These are phyloP conservation scores for Drosophila equinoxialis DNA, from an alignment of 1,140 invertebrate species.

Conservation along the genomic window DNA sequence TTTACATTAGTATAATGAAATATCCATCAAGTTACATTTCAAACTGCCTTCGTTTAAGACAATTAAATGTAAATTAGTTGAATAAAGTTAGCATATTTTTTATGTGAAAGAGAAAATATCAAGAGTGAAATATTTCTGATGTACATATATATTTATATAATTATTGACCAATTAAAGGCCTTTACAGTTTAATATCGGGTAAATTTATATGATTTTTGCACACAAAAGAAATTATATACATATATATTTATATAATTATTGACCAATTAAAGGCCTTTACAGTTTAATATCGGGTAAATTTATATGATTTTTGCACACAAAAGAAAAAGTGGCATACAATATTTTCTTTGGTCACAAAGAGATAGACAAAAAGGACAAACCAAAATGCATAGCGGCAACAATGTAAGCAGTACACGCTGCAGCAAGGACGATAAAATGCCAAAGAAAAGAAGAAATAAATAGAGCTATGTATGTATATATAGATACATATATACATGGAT, in stretches of 20 bases:
- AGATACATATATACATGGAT: slow-evolving; percentile 13
- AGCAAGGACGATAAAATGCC: slow-evolving; percentile 48
- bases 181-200: slow-evolving; percentile 1
- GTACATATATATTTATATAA: slow-evolving; percentile 2
- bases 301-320: slow-evolving; percentile 26
- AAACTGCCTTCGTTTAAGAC: background rate
- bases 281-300: slow-evolving; percentile 21
- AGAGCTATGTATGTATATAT: slow-evolving; percentile 29
- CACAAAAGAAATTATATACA: slow-evolving; percentile 22
- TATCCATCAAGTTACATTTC: background rate
- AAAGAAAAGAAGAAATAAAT: slow-evolving; percentile 55
- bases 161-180: slow-evolving; percentile 3
- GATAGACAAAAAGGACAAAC: slow-evolving; percentile 25
- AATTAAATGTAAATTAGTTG: slow-evolving; percentile 18
- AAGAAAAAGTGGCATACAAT: slow-evolving; percentile 16
- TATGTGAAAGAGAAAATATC: background rate
- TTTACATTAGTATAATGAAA: too few species aligned
- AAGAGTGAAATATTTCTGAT: background rate
- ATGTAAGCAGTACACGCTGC: slow-evolving; percentile 48
- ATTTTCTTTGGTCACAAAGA: slow-evolving; percentile 34
- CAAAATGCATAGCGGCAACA: slow-evolving; percentile 42
- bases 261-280: background rate
- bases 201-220: slow-evolving; percentile 27
- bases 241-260: slow-evolving; percentile 19
- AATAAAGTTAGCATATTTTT: background rate